Evolutionary conservation across 2,113 vertebrate genomes (phyloP).

Genomic region (Amblyopsis rosae): DNA sequence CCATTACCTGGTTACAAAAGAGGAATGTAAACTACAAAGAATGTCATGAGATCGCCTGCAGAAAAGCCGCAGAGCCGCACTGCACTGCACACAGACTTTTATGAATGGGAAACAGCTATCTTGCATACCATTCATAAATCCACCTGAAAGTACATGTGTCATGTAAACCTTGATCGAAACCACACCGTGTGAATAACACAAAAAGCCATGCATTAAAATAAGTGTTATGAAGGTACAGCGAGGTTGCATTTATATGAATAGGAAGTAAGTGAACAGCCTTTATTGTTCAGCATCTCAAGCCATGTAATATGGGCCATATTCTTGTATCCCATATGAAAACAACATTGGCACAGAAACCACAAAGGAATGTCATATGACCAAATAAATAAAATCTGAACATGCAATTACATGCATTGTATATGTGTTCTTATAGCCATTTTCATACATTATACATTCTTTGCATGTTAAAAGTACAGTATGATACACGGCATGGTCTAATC

Average conservation of each 20-base stretch:
- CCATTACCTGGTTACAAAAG: constrained; percentile 65
- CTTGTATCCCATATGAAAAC: neutral
- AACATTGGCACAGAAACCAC: too few species aligned
- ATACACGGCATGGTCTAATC: neutral
- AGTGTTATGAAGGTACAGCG: neutral
- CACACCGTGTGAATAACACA: neutral
- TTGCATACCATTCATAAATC: constrained; percentile 72
- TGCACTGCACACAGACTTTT: constrained; percentile 48
- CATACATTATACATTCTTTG: too few species aligned
- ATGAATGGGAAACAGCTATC: constrained; percentile 65
- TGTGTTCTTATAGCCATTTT: too few species aligned
- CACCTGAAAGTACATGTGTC: constrained; percentile 18
- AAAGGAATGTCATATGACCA: too few species aligned
- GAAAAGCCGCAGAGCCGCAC: constrained; percentile 25
- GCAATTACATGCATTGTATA: too few species aligned
- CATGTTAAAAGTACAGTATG: too few species aligned
- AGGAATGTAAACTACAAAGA: constrained; percentile 75
- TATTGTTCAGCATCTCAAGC: neutral
- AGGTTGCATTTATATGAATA: neutral
- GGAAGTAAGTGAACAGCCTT: neutral
- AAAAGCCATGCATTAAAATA: neutral
- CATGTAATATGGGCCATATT: neutral
- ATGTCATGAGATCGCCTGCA: constrained; percentile 35
- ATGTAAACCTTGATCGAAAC: neutral
- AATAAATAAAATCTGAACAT: too few species aligned